A percentile compares a stretch with the other conserved stretches of the same genome.
These are phyloP conservation scores for Gibbula magus DNA, from an alignment of 2,888 invertebrate species.

Conservation along the genomic window DNA sequence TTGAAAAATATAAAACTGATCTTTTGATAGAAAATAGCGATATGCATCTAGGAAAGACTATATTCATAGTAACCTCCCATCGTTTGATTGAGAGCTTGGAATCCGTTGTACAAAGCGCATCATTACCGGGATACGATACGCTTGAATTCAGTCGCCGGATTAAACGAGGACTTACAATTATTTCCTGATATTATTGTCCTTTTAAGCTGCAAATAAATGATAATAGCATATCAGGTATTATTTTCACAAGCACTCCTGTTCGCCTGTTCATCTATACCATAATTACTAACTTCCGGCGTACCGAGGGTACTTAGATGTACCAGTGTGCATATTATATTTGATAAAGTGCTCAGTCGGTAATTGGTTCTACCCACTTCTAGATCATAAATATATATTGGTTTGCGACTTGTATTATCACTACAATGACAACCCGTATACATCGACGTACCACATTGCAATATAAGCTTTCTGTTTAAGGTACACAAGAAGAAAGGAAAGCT, in stretches of 20 bases:
- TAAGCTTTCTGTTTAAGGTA: background rate
- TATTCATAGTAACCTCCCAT: background rate
- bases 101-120: background rate
- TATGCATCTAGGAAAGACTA: background rate
- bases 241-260: background rate
- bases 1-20: background rate
- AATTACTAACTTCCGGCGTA: too few species aligned
- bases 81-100: background rate
- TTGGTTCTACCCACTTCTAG: background rate
- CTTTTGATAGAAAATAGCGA: constrained; percentile 12
- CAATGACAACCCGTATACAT: background rate
- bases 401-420: background rate
- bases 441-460: background rate
- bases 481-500: background rate
- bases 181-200: background rate
- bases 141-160: background rate
- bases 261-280: too few species aligned
- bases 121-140: background rate
- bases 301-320: too few species aligned
- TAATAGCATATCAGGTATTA: constrained; percentile 13
- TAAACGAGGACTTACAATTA: constrained; percentile 2
- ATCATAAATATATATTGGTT: constrained; percentile 7
- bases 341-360: background rate
- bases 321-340: background rate
- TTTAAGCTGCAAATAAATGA: constrained; percentile 20